phyloP scores from a whole-genome alignment of 2,113 vertebrate species.

The Danio rerio region DNA sequence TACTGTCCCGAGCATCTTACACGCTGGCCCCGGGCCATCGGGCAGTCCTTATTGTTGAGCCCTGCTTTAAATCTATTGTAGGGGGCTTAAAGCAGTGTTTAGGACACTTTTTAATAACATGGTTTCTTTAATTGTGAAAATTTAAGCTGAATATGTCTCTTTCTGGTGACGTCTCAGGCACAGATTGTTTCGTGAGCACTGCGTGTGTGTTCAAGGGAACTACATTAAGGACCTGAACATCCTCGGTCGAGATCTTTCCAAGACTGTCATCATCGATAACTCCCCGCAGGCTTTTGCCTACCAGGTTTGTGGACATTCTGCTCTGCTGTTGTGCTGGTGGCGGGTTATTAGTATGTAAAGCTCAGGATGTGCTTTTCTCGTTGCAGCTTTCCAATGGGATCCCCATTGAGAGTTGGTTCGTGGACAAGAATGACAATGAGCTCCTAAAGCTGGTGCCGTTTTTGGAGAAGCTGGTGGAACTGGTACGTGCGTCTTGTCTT shows the following conservation, averaged over 20 bases:
- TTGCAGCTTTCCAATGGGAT: constrained; percentile 97
- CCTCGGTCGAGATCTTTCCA: constrained; percentile 97
- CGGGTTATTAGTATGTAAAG: constrained; percentile 26
- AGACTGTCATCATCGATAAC: constrained; percentile 99
- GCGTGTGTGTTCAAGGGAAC: constrained; percentile 98
- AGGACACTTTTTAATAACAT: constrained; percentile 22
- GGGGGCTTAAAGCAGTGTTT: no score
- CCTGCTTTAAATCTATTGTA: no score
- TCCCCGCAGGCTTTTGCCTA: constrained; percentile 99
- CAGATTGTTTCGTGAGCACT: constrained; percentile 97
- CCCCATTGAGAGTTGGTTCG: constrained; percentile 99
- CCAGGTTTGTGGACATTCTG: constrained; percentile 82
- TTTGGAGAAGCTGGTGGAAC: constrained; percentile 97
- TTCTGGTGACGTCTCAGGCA: constrained; percentile 78
- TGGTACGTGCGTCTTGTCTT: constrained; percentile 77
- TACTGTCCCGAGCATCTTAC: no score
- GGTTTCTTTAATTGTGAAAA: not conserved
- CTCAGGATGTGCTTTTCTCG: constrained; percentile 32
- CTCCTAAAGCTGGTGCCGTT: constrained; percentile 98
- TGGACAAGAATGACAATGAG: constrained; percentile 99
- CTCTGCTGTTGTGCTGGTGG: not conserved
- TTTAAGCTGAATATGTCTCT: not conserved
- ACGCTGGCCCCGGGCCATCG: no score
- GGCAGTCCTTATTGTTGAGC: no score
- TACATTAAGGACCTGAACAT: constrained; percentile 99